These are phyloP conservation scores for Xyliphius kryptos DNA, from an alignment of 2,113 vertebrate genomes.

Conservation along the genomic window DNA sequence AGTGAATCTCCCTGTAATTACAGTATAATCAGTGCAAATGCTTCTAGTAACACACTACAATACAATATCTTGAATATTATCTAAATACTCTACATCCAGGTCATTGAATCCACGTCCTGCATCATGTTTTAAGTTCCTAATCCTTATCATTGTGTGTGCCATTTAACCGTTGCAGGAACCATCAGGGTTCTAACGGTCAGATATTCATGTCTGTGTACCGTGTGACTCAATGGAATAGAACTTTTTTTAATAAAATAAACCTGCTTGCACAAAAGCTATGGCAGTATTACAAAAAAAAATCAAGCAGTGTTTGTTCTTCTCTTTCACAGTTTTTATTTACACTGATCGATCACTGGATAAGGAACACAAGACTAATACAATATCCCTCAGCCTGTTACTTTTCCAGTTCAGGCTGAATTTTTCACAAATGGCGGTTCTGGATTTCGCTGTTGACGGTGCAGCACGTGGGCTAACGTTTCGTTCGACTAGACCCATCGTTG, in stretches of 20 bases:
- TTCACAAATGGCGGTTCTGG: no score
- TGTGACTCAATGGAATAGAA: constrained; percentile 80
- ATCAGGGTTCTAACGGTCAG: constrained; percentile 62
- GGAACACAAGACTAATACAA: no score
- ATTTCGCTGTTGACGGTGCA: no score
- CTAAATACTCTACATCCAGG: constrained; percentile 29
- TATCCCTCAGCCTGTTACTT: no score
- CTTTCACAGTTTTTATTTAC: not conserved
- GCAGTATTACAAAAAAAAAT: constrained; percentile 39
- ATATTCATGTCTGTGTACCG: constrained; percentile 77
- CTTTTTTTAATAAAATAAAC: constrained; percentile 97
- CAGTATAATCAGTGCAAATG: constrained; percentile 49
- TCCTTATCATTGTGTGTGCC: constrained; percentile 68
- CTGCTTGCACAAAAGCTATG: constrained; percentile 87
- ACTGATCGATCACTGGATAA: not conserved
- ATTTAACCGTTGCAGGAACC: constrained; percentile 61
- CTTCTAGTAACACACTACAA: constrained; percentile 53
- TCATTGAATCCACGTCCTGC: constrained; percentile 61
- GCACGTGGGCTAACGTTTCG: no score
- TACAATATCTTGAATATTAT: constrained; percentile 45
- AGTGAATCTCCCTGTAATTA: no score
- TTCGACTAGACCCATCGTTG: no score
- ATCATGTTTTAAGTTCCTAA: constrained; percentile 55
- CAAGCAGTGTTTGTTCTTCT: constrained; percentile 16
- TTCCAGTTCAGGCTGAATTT: no score